phyloP scores from a whole-genome alignment of 2,113 vertebrate genomes.

The Sprattus sprattus region DNA sequence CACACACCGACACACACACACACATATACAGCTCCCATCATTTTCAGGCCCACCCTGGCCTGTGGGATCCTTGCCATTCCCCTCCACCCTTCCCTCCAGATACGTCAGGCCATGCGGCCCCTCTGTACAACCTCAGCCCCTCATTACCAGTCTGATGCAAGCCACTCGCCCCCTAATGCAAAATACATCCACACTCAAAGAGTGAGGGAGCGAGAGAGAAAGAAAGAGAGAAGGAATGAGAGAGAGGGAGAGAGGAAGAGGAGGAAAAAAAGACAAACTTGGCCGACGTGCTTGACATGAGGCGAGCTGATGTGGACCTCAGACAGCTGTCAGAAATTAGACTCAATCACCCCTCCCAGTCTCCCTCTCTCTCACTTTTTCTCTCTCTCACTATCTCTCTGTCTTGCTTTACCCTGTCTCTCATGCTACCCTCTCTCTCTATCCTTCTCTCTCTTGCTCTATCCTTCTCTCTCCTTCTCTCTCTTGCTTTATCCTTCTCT shows the following conservation, averaged over 20 bases:
- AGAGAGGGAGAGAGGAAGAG: neutral
- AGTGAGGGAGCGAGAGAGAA: neutral
- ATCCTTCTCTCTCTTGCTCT: neutral
- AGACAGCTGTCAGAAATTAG: constrained; percentile 73
- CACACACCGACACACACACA: constrained; percentile 13
- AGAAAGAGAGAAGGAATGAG: neutral
- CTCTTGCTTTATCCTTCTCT: neutral
- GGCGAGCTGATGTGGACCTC: constrained; percentile 50
- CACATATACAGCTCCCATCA: neutral
- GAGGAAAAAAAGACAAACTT: constrained; percentile 45
- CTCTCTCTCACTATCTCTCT: neutral
- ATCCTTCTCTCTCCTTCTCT: neutral
- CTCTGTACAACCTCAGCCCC: constrained; percentile 33
- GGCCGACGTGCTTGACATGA: constrained; percentile 50
- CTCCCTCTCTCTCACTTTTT: neutral
- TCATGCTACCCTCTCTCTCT: neutral
- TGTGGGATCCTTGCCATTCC: neutral
- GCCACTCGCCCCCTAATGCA: constrained; percentile 52
- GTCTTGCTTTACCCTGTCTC: neutral
- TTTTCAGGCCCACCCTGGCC: neutral
- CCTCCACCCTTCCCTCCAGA: neutral
- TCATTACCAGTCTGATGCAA: constrained; percentile 55
- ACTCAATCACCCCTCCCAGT: constrained; percentile 57
- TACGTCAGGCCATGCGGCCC: neutral
- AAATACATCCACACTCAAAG: constrained; percentile 36